Percentiles rank a stretch among this genome's conserved stretches.
Conservation (phyloP, 2,888 invertebrate species). For the Malthinus flaveolus region DNA sequence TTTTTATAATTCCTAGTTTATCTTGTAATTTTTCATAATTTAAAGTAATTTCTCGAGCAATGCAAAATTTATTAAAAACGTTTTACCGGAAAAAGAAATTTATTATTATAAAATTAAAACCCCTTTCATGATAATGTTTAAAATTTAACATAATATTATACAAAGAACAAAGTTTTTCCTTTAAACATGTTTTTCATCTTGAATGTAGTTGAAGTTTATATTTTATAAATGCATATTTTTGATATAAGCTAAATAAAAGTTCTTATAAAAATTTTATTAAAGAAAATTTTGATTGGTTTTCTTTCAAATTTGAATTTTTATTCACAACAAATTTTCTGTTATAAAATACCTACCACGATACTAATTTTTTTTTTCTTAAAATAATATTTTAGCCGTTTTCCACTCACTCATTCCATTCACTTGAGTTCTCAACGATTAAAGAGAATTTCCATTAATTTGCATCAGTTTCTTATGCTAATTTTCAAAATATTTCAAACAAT, state of each 20-base stretch:
- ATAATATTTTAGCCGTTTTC: too few relatives aligned
- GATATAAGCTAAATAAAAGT: slow-evolving; percentile 5
- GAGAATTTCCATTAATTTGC: too few relatives aligned
- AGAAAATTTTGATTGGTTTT: not conserved
- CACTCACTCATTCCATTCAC: too few relatives aligned
- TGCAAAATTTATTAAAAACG: not conserved
- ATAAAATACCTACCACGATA: too few relatives aligned
- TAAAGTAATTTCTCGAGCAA: not conserved
- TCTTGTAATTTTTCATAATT: slow-evolving; percentile 5
- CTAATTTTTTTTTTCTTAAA: too few relatives aligned
- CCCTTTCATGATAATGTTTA: not conserved
- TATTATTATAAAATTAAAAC: slow-evolving; percentile 5
- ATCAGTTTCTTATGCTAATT: too few relatives aligned
- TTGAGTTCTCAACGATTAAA: too few relatives aligned
- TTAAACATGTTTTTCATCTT: slow-evolving; percentile 3
- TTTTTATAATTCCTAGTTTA: slow-evolving; percentile 5
- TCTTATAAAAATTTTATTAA: not conserved
- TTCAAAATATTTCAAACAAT: too few relatives aligned
- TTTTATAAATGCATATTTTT: not conserved
- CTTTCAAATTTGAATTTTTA: too few relatives aligned
- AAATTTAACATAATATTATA: not conserved
- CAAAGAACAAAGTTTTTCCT: slow-evolving; percentile 4
- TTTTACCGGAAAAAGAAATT: not conserved
- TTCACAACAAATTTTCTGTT: too few relatives aligned
- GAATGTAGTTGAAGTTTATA: slow-evolving; percentile 1